Conservation (phyloP, 2,113 vertebrate genomes). For the Neodontobutis hainanensis region DNA sequence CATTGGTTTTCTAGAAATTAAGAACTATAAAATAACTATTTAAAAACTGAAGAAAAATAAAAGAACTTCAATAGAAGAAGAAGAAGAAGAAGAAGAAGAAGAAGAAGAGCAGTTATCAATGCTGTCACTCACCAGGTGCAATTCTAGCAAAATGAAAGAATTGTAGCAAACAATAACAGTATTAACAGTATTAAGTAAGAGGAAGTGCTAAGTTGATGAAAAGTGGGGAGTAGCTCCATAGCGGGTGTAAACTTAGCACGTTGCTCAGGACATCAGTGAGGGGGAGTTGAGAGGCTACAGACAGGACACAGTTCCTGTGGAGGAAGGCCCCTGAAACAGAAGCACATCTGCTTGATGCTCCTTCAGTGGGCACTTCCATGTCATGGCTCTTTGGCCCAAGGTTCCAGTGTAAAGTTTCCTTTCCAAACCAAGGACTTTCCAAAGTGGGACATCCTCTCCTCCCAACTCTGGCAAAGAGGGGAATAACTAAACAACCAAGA, state of each 20-base stretch:
- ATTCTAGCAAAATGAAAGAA: too few relatives aligned
- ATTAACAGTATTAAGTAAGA: background rate
- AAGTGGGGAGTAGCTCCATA: background rate
- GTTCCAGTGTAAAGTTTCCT: conserved; percentile 69
- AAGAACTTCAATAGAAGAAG: too few relatives aligned
- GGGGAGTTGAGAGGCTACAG: conserved; percentile 42
- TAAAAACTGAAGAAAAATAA: too few relatives aligned
- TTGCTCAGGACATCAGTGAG: conserved; percentile 28
- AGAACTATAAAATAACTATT: too few relatives aligned
- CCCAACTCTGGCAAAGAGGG: conserved; percentile 41
- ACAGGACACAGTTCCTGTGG: conserved; percentile 62
- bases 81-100: too few relatives aligned
- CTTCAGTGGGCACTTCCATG: conserved; percentile 68
- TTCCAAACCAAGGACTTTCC: conserved; percentile 76
- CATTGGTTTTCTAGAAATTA: too few relatives aligned
- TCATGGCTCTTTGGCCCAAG: conserved; percentile 57
- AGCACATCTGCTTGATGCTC: conserved; percentile 70
- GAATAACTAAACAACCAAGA: conserved; percentile 37
- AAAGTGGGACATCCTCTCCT: conserved; percentile 73
- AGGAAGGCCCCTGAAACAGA: conserved; percentile 74
- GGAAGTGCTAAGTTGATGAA: background rate
- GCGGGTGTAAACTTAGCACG: background rate
- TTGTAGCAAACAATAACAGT: too few relatives aligned
- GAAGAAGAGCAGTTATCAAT: too few relatives aligned
- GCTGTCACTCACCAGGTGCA: too few relatives aligned